phyloP scores from a whole-genome alignment of 2,797 vertebrate species.

The Manis crassicaudata region DNA sequence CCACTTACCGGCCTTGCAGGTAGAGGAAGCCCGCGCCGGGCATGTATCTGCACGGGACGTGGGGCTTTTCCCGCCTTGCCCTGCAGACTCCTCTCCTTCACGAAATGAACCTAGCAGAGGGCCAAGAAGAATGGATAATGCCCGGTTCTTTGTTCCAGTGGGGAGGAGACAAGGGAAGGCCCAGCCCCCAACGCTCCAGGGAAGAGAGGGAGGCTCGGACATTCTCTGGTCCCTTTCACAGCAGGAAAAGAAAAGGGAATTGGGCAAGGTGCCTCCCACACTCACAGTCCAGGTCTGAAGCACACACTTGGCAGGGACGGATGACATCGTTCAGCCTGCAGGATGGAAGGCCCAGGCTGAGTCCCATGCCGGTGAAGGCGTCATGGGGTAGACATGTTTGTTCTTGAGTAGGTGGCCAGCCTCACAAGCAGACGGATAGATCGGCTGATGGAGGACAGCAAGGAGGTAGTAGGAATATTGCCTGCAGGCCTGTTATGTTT shows the following conservation, averaged over 20 bases:
- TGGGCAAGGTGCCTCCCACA: background rate
- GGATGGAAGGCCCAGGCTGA: no score
- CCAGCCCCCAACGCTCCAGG: background rate
- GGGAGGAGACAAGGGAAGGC: background rate
- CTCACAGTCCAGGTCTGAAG: background rate
- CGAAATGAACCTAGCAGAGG: background rate
- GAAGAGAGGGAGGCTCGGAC: no score
- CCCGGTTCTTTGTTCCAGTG: background rate
- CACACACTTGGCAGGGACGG: background rate
- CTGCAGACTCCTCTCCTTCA: background rate
- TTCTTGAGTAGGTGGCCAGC: background rate
- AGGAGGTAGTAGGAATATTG: no score
- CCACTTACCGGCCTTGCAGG: fast-evolving
- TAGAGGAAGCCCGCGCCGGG: background rate
- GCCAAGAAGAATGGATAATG: background rate
- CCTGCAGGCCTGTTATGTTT: no score
- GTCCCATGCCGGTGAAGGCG: background rate
- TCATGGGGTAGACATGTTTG: background rate
- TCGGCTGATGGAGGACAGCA: background rate
- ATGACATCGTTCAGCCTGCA: background rate
- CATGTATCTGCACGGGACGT: background rate
- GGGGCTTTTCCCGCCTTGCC: background rate
- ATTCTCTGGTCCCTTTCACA: background rate
- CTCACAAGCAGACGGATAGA: background rate
- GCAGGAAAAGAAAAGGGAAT: background rate